A percentile compares a stretch with the other conserved stretches of the same genome.
phyloP scores from a whole-genome alignment of 1,140 invertebrate genomes.

The Diabrotica undecimpunctata region DNA sequence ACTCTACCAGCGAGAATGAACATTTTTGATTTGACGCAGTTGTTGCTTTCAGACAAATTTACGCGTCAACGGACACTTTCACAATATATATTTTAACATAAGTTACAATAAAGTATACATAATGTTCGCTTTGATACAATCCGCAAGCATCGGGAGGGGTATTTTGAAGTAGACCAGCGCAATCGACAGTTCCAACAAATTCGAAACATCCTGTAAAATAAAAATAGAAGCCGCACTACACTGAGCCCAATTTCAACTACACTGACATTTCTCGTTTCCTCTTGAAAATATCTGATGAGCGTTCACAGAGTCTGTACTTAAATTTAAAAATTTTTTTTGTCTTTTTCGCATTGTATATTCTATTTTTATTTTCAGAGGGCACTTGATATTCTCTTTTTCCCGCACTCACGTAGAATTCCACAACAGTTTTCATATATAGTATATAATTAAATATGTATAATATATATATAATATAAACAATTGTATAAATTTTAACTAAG shows the following conservation, averaged over 20 bases:
- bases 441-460: slow-evolving; percentile 26
- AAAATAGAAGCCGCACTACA: not conserved
- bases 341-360: slow-evolving; percentile 1
- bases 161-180: too few species aligned
- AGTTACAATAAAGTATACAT: too few species aligned
- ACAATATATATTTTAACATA: too few species aligned
- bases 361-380: slow-evolving; percentile 5
- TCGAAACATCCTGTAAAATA: not conserved
- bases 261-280: not conserved
- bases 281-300: slow-evolving; percentile 6
- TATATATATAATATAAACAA: slow-evolving; percentile 40
- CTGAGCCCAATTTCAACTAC: not conserved
- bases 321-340: slow-evolving; percentile 6
- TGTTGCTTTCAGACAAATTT: too few species aligned
- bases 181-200: not conserved
- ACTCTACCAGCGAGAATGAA: too few species aligned
- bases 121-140: too few species aligned
- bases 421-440: slow-evolving; percentile 16
- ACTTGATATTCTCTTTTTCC: slow-evolving; percentile 1
- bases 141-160: too few species aligned
- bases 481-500: slow-evolving; percentile 38
- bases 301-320: slow-evolving; percentile 8
- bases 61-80: too few species aligned
- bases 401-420: slow-evolving; percentile 15
- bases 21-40: too few species aligned